Base-by-base conservation (phyloP, 2,797 vertebrate genomes). In the Centropyge bicolor region DNA sequence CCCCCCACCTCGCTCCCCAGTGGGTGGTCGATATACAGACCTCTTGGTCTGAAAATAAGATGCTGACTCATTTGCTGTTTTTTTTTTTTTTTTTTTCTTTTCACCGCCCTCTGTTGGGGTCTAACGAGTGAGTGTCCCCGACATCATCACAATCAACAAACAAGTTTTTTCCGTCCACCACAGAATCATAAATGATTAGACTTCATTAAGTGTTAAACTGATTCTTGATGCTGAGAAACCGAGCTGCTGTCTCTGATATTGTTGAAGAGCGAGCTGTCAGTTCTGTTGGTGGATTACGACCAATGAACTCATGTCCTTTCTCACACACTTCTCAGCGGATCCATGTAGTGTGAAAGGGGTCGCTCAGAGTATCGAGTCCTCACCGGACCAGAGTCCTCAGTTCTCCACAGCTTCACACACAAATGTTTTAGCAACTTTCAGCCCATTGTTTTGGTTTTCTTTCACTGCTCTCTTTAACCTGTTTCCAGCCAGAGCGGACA, bases 21-120 rank as follows among this genome's bases (percentile, higher is more conserved):
- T 61, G 75, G 74, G 80, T 63, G 70, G 83, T 82, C 55, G 20
- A 82, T 70, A 73, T 24, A 64, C 56, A 86, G 54, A 74, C 66
- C 75, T 78, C 54, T 57, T 40, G 38, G 64, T 82, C 81, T 76
- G 41, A 59, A 82, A 83, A 84, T 72, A 17, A 82, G 79, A 82
- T 63, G 63, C 81, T 61, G 68, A 51, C 77, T 87, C 72, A 77
- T 86, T 89, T 76, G 40, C 70, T 67, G 75, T 78, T 84, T 48
- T 83, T 87, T 63, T n/a, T n/a, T n/a, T 84, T 49, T 83, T 87
- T 84, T 49, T 83, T 87, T 63, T 78, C 83, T 49, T 83, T 87
- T 63, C 65, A 27, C 31, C 45, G 5, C 19, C 61, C 8, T 54
- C 52, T 35, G 5, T 16, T 20, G 64, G 1, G 95, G 89, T 95